Evolutionary conservation across 2,888 invertebrate genomes (phyloP), one percentile per base, ranked within the genome.

Genomic region (Hypomecis punctinalis): DNA sequence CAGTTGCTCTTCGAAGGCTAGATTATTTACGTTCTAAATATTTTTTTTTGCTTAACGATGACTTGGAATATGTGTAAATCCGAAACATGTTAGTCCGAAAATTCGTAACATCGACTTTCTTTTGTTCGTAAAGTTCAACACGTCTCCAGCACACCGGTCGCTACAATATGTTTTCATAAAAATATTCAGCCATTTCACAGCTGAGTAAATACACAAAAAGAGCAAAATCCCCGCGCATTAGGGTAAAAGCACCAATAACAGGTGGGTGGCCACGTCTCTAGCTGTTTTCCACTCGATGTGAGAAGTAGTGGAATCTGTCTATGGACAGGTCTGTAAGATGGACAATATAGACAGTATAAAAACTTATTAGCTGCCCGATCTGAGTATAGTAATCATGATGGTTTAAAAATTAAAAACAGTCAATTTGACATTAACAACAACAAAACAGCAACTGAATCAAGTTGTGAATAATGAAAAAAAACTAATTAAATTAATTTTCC

Each of bases 251-350:
- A 63, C 54, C 61, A 58, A 68, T 59, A 68, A 67, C 70, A 70
- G 66, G 70, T 67, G 67, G 67, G 61, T 56, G 65, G 61, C 63
- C 53, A 65, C 69, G 68, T 68, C 63, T 48, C 63, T 55, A 57
- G 53, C 56, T 62, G 63, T 73, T 71, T 73, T 75, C 74, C 75
- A 73, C 60, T 70, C 66, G 71, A 74, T 70, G 68, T 72, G 71
- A 65, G 60, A 40, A 53, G 23, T 61, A 73, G 68, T 58, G 62
- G 70, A 62, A 65, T 70, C 67, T 39, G 68, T 71, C 67, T 67
- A 63, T 47, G 61, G 51, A 62, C 65, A 56, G 52, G 9, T 40
- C 52, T 37, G 39, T 40, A 52, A 52, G 52, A 42, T 42, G 23
- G 1, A 5, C 37, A 39, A 6, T 52, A 33, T 23, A 52, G 8